A percentile compares a stretch with the other conserved stretches of the same genome.
Evolutionary conservation across 2,888 invertebrate genomes (phyloP).

Genomic region (Tenodera sinensis): DNA sequence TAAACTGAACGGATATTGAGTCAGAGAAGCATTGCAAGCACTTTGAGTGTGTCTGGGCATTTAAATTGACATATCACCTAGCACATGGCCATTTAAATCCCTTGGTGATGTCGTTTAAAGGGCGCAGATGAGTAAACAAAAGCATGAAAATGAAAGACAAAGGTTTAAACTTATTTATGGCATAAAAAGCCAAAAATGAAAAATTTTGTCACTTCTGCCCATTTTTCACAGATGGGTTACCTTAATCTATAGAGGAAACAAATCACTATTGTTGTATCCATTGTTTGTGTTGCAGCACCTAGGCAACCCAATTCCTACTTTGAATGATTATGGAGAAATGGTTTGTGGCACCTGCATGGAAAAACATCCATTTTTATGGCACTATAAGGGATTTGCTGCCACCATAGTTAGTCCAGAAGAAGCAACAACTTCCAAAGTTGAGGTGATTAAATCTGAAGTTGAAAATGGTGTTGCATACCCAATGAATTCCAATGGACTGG

Average conservation of each 20-base stretch:
- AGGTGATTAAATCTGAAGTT: not conserved
- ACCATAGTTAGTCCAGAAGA: not conserved
- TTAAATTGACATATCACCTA: too few species aligned
- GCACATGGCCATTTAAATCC: too few species aligned
- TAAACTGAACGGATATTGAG: too few species aligned
- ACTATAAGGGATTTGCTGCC: conserved; percentile 53
- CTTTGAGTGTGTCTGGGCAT: too few species aligned
- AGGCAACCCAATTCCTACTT: conserved; percentile 55
- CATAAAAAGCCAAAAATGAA: too few species aligned
- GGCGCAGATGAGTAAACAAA: too few species aligned
- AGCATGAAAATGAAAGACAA: too few species aligned
- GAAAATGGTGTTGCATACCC: not conserved
- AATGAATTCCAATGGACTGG: not conserved
- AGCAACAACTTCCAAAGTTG: not conserved
- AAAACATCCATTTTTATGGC: conserved; percentile 68
- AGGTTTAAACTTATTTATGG: too few species aligned
- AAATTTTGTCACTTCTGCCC: too few species aligned
- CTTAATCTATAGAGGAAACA: conserved; percentile 35
- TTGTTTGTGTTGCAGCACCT: conserved; percentile 54
- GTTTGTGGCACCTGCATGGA: conserved; percentile 75
- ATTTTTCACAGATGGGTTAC: too few species aligned
- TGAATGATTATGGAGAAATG: conserved; percentile 72
- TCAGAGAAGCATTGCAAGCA: too few species aligned
- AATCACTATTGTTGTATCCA: conserved; percentile 31
- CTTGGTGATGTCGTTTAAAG: too few species aligned